Base-by-base conservation (phyloP, 2,888 invertebrate species). In the Drosophila koepferae region DNA sequence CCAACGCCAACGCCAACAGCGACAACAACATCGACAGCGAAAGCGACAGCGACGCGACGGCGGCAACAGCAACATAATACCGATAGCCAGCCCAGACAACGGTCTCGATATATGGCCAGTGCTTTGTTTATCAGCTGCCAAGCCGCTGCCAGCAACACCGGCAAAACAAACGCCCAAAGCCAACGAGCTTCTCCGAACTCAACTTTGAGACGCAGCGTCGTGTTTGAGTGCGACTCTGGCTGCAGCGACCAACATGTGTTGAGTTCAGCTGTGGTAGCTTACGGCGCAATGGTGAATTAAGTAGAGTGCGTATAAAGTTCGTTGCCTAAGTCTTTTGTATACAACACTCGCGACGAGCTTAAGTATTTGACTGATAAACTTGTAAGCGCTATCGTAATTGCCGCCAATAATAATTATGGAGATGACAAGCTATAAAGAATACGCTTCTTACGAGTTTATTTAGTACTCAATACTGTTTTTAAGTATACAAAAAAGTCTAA, bases 111-210 rank as follows among this genome's bases (percentile, higher is more conserved):
- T 74, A 53, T 63, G 65, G 58, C 65, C 56, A 67, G 62, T 48
- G 34, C 71, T 71, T 72, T 36, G 68, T 80, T 79, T 82, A 79
- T 82, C 82, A 80, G 73, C n/a, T n/a, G n/a, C 63, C 68, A 61
- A 68, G 58, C 72, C 66, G 78, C 86, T 77, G 72, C 76, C 69
- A 74, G 56, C 65, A 68, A 74, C 68, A 63, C 70, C 77, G 69
- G 77, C 78, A 82, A 77, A 82, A 73, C 74, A 82, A 77, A 84
- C 72, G 72, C 69, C 68, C 63, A 74, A 71, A 74, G 55, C 56
- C 59, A 56, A 43, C 74, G 51, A 69, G 67, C 61, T 62, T 77
- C 43, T 51, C 63, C 48, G 59, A 55, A 63, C 74, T 49, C 63
- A 55, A 56, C 44, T 64, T 62, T 63, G 59, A 77, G 80, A 63